These are phyloP conservation scores for Drosophila kepulauana DNA, from an alignment of 1,140 invertebrate genomes.

Conservation along the genomic window DNA sequence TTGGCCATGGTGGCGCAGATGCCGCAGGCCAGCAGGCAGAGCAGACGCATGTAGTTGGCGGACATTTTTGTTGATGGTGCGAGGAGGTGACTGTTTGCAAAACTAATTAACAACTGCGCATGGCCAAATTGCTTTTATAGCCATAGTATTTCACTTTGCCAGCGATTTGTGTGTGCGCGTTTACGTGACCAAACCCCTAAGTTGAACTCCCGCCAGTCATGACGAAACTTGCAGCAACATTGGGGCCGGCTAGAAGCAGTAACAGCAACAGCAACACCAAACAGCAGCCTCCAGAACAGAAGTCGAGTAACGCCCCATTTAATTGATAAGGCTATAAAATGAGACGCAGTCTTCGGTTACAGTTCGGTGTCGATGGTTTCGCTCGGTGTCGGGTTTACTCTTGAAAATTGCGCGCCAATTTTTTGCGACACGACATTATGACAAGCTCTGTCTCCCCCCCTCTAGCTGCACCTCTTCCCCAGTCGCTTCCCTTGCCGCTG, in stretches of 20 bases:
- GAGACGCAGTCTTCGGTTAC: conserved; percentile 49
- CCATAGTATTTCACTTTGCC: conserved; percentile 64
- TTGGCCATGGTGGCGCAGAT: conserved; percentile 50
- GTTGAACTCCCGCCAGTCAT: conserved; percentile 42
- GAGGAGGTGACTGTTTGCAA: conserved; percentile 64
- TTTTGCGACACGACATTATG: conserved; percentile 29
- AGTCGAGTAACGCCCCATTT: background rate
- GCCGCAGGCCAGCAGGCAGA: conserved; percentile 74
- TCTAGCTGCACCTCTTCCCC: no score
- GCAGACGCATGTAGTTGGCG: conserved; percentile 57
- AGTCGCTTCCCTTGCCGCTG: background rate
- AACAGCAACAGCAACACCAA: conserved; percentile 24
- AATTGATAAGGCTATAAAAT: conserved; percentile 49
- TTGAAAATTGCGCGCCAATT: conserved; percentile 71
- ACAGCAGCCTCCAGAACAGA: conserved; percentile 7
- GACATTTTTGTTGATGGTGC: conserved; percentile 61
- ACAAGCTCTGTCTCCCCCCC: background rate
- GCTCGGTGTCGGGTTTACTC: conserved; percentile 65
- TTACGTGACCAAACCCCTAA: conserved; percentile 73
- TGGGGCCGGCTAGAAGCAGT: conserved; percentile 41
- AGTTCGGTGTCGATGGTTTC: conserved; percentile 1
- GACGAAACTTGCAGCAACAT: conserved; percentile 51
- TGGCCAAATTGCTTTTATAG: conserved; percentile 83
- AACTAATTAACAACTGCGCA: conserved; percentile 77
- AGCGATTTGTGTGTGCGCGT: conserved; percentile 72